Percentiles rank a stretch among this genome's conserved stretches.
phyloP scores from a whole-genome alignment of 2,888 invertebrate species.

The Netelia melanura region DNA sequence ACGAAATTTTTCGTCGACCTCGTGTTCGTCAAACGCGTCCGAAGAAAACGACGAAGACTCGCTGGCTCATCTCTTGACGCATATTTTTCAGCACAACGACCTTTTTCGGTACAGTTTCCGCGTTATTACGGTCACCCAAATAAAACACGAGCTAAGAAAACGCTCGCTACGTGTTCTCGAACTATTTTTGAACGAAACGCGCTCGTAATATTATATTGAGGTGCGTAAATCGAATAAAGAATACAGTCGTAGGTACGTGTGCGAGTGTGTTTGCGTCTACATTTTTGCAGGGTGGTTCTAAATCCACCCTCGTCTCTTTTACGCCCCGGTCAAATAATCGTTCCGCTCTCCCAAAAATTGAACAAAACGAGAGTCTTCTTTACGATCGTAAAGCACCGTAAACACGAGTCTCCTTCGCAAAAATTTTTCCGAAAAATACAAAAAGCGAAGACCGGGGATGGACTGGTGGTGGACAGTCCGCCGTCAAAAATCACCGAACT shows the following conservation, averaged over 20 bases:
- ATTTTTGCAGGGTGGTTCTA: conserved; percentile 34
- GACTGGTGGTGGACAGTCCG: conserved; percentile 19
- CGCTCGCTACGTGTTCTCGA: conserved; percentile 62
- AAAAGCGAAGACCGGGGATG: conserved; percentile 36
- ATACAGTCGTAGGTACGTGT: conserved; percentile 17
- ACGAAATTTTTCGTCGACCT: conserved; percentile 72
- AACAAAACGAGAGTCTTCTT: conserved; percentile 48
- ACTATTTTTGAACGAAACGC: conserved; percentile 80
- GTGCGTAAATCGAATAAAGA: conserved; percentile 63
- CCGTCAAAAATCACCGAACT: conserved; percentile 53
- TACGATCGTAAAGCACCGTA: conserved; percentile 58
- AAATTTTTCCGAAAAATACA: conserved; percentile 48
- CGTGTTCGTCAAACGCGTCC: conserved; percentile 56
- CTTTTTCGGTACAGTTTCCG: conserved; percentile 81
- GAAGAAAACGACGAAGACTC: conserved; percentile 48
- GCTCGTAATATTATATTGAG: conserved; percentile 78
- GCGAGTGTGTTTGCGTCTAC: conserved; percentile 35
- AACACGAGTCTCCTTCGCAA: conserved; percentile 35
- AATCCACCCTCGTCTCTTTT: conserved; percentile 26
- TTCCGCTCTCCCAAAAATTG: conserved; percentile 31
- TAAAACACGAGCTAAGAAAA: conserved; percentile 75
- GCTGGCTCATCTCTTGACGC: conserved; percentile 37
- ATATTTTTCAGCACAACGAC: conserved; percentile 57
- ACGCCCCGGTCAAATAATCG: conserved; percentile 28
- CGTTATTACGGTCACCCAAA: conserved; percentile 84